These are phyloP conservation scores for Corvus moneduloides DNA, from an alignment of 2,113 vertebrate species.

Conservation along the genomic window DNA sequence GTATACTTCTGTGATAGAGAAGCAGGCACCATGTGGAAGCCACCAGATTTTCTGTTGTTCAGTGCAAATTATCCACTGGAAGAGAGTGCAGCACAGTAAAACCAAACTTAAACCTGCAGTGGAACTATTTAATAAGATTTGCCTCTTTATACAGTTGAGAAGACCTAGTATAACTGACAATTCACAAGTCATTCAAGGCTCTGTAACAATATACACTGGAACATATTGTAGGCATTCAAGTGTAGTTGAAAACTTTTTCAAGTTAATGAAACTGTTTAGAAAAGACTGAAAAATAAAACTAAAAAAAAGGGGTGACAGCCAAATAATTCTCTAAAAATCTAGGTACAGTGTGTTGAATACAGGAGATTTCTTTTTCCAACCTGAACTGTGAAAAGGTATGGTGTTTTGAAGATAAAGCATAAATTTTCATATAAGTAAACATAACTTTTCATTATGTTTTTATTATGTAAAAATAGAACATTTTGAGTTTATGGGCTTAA, in stretches of 20 bases:
- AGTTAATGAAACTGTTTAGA: background rate
- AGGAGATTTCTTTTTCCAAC: background rate
- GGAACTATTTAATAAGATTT: background rate
- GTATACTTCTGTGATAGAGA: background rate
- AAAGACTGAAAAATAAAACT: background rate
- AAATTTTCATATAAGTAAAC: background rate
- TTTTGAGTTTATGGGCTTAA: background rate
- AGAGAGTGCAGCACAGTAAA: background rate
- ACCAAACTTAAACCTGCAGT: background rate
- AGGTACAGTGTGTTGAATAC: background rate
- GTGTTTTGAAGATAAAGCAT: background rate
- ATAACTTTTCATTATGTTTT: background rate
- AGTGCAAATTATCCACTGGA: conserved; percentile 2
- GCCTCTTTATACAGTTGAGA: background rate
- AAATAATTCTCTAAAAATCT: background rate
- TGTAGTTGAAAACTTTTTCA: background rate
- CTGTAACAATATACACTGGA: background rate
- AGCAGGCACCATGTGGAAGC: background rate
- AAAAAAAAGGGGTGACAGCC: fast-evolving
- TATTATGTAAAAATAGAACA: background rate
- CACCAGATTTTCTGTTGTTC: background rate
- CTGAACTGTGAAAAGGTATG: background rate
- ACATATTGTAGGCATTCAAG: background rate
- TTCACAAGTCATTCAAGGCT: background rate
- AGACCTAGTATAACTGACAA: background rate